Evolutionary conservation across 2,888 invertebrate genomes (phyloP), one percentile per base, ranked within the genome.

Genomic region (Brenthis hecate): DNA sequence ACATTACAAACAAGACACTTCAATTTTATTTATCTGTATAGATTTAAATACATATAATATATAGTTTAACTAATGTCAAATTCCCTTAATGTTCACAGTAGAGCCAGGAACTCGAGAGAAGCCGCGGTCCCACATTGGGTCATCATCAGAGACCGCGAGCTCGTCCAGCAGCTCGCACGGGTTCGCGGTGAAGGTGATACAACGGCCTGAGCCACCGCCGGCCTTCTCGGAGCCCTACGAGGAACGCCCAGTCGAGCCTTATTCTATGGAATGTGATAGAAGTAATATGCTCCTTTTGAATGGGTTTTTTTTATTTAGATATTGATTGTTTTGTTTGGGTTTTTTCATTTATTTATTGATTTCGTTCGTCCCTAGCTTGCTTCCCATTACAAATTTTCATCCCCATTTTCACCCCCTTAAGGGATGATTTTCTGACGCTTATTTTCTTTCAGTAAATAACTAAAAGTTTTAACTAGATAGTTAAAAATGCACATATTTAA

Each of bases 81-180:
- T 13, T 51, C 36, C 13, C 60, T 23, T 50, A n/a, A 13, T 14
- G 14, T 47, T 19, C 50, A 23, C 76, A 75, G 6, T 76, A 86
- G 88, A 85, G 1, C 84, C 86, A 28, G 56, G 65, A 0, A 14
- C 74, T 0, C 83, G 85, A 0, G 86, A 88, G 13, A 86, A 85
- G 71, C 69, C 73, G 0, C 82, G 81, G 0, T 81, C 83, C 0
- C 84, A 85, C 54, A 72, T 77, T 0, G 83, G 85, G 11, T 88
- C 86, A 0, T 89, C 89, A 28, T 92, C 93, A 14, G 94, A 94
- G 76, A 94, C 94, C 1, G 82, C 92, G 1, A 94, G 94, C 68
- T 94, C 94, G 0, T 94, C 94, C 0, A 89, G 93, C 78, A 94
- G 94, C 63, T 91, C 89, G 0, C 86, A 85, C 43, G 83, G 88